Percentiles rank a stretch among this genome's conserved stretches.
Conservation (phyloP, 2,888 invertebrate species). For the Cerceris ruficornis region DNA sequence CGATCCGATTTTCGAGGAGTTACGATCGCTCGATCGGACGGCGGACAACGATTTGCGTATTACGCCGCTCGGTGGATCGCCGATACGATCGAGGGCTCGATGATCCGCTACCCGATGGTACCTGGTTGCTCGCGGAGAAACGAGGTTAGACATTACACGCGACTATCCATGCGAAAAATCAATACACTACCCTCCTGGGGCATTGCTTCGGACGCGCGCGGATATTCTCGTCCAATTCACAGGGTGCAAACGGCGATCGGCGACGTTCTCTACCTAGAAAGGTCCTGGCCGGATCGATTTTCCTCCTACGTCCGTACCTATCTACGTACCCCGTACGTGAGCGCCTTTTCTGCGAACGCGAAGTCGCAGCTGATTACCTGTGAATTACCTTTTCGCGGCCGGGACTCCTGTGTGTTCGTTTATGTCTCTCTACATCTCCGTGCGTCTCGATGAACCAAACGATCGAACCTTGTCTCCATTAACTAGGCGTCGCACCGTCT, state of each 20-base stretch:
- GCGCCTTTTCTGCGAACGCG: constrained; percentile 1
- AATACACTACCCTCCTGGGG: constrained; percentile 72
- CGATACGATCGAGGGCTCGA: constrained; percentile 41
- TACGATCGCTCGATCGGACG: constrained; percentile 23
- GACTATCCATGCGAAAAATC: constrained; percentile 77
- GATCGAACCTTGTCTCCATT: constrained; percentile 4
- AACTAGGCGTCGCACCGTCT: constrained; percentile 1
- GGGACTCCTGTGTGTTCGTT: background rate
- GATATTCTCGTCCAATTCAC: constrained; percentile 58
- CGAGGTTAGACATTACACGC: constrained; percentile 73
- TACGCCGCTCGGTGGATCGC: constrained; percentile 13
- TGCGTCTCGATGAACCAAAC: background rate
- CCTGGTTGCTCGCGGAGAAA: constrained; percentile 48
- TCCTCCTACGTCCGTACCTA: background rate
- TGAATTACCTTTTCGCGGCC: constrained; percentile 22
- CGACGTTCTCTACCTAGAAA: constrained; percentile 15
- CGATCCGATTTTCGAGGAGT: constrained; percentile 34
- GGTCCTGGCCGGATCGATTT: constrained; percentile 59
- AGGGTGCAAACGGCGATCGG: constrained; percentile 37
- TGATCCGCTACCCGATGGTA: constrained; percentile 18
- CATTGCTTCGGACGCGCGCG: constrained; percentile 48
- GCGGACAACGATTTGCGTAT: background rate
- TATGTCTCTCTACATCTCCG: no score
- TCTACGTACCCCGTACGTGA: background rate
- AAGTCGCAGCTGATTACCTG: constrained; percentile 43